phyloP scores from a whole-genome alignment of 2,113 vertebrate species.

The Psilopsiagon aymara region DNA sequence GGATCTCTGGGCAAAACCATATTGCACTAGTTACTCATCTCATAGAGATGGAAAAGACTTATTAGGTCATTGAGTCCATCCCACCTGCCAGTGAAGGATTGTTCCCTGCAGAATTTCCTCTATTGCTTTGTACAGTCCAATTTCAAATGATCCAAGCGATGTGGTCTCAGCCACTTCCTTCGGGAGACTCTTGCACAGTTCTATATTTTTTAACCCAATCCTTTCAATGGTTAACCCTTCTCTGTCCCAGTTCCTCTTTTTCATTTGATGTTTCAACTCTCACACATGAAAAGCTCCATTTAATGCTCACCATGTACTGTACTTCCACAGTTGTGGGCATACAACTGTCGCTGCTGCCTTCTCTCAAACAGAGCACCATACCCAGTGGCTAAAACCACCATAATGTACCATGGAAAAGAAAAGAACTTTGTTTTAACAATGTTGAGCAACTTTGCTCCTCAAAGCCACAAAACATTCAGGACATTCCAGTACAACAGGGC shows the following conservation, averaged over 20 bases:
- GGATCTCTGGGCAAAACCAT: slow-evolving; percentile 18
- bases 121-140: slow-evolving; percentile 32
- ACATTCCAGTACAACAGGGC: fast-evolving
- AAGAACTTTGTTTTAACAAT: neutral
- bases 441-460: neutral
- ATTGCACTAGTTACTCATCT: slow-evolving; percentile 36
- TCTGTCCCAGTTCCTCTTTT: neutral
- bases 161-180: slow-evolving; percentile 48
- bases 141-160: slow-evolving; percentile 60
- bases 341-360: neutral
- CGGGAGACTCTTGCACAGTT: slow-evolving; percentile 30
- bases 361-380: neutral
- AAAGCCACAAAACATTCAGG: neutral
- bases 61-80: slow-evolving; percentile 46
- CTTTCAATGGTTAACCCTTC: slow-evolving; percentile 55
- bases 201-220: slow-evolving; percentile 18
- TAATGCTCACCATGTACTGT: neutral
- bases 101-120: slow-evolving; percentile 48
- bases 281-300: neutral
- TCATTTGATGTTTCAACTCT: neutral
- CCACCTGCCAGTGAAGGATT: slow-evolving; percentile 62
- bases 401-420: neutral
- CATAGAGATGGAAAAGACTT: slow-evolving; percentile 12
- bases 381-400: neutral
- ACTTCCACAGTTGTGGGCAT: neutral